A percentile compares a stretch with the other conserved stretches of the same genome.
Evolutionary conservation across 1,140 invertebrate genomes (phyloP).

Genomic region (Drosophila pachea): DNA sequence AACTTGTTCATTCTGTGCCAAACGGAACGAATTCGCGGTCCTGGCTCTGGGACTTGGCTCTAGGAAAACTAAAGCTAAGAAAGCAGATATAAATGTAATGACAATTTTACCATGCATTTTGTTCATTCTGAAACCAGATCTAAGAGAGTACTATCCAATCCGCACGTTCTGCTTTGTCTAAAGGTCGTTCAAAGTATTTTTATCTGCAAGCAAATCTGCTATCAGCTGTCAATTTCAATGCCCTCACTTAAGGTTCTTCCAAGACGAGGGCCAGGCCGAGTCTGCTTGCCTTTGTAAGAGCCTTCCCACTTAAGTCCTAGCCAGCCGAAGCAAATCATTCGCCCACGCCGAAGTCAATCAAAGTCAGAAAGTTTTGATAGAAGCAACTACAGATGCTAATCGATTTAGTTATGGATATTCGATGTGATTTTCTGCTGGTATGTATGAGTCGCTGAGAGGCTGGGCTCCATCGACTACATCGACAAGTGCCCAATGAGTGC

Average conservation of each 20-base stretch:
- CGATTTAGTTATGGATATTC: conserved; percentile 6
- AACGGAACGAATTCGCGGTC: not conserved
- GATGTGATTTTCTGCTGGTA: conserved; percentile 21
- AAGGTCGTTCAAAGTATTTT: no score
- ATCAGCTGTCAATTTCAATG: conserved; percentile 29
- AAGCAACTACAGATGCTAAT: not conserved
- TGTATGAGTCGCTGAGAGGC: not conserved
- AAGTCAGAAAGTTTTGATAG: conserved; percentile 19
- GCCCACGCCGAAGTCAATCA: conserved; percentile 40
- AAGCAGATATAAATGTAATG: no score
- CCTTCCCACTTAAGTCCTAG: conserved; percentile 21
- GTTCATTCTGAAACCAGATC: no score
- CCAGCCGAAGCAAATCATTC: conserved; percentile 22
- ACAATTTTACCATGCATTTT: no score
- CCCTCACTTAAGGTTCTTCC: conserved; percentile 10
- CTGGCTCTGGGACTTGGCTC: not conserved
- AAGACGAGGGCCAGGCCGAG: conserved; percentile 21
- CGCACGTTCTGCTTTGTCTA: no score
- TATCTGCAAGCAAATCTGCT: not conserved
- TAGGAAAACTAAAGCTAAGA: not conserved
- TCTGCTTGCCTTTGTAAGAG: conserved; percentile 18
- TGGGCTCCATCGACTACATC: conserved; percentile 1
- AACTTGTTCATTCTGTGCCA: conserved; percentile 11
- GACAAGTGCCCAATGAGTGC: conserved; percentile 47
- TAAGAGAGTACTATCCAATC: no score